Base-by-base conservation (phyloP, 2,888 invertebrate species). In the Microplitis deprimator region DNA sequence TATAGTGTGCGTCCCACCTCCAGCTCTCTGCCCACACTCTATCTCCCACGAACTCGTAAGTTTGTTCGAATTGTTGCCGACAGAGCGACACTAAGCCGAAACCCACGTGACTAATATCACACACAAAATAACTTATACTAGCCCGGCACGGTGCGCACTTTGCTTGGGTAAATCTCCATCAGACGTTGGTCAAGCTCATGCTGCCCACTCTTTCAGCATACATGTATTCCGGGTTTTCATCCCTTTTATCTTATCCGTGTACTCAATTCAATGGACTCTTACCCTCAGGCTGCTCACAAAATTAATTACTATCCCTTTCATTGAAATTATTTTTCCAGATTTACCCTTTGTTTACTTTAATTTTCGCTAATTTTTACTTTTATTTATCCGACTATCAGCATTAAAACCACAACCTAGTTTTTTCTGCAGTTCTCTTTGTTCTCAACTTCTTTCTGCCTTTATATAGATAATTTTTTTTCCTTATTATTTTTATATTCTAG, bases 291-390 rank as follows among this genome's bases (percentile, higher is more conserved):
- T 60, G 38, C 20, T 60, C 70, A 70, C 70, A 60, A 70, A 70
- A 38, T 60, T 70, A 70, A 70, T 60, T 70, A 70, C 60, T 60
- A 13, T n/a, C 60, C 70, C 60, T 59, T 70, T 60, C 59, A 70
- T 70, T 59, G 60, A 59, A 60, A 70, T 70, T 59, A 60, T 70
- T 69, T 69, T 70, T 70, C 29, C 61, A 38, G 70, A 70, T 70
- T 70, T 60, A 70, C 38, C 70, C 60, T 38, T 20, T 70, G 20
- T 60, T 70, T 70, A 20, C n/a, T 70, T 70, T 70, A 59, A 13
- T 16, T 69, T 41, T 69, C 50, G 20, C 62, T 7, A n/a, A 65
- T 65, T 29, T 64, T 40, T 29, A 17, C 41, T 70, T 50, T 67
- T 39, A 1, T 61, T 64, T 13, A 17, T 16, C 61, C 38, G 17